A percentile compares a stretch with the other conserved stretches of the same genome.
Conservation (phyloP, 2,888 invertebrate genomes). For the Drosophila cyrtoloma region DNA sequence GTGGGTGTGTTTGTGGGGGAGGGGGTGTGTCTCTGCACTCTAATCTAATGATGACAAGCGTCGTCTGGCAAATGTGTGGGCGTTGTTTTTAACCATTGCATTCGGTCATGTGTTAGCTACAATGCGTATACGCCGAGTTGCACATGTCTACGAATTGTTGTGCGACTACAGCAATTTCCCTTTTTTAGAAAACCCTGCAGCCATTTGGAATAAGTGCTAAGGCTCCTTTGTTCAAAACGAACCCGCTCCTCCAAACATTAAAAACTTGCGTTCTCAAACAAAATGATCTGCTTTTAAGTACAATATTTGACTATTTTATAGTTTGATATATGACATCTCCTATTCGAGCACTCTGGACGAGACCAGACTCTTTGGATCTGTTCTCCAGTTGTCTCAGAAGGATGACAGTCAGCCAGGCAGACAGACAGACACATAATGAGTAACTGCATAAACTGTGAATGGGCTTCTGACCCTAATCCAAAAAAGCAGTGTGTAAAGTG, state of each 20-base stretch:
- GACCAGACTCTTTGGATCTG: neutral
- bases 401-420: neutral
- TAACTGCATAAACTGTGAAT: neutral
- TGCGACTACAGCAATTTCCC: constrained; percentile 15
- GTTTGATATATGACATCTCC: neutral
- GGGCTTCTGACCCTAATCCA: neutral
- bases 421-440: neutral
- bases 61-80: constrained; percentile 57
- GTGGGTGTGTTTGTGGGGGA: constrained; percentile 14
- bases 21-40: constrained; percentile 49
- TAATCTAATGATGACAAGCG: constrained; percentile 81
- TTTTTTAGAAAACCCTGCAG: constrained; percentile 3
- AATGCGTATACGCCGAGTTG: constrained; percentile 74
- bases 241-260: neutral
- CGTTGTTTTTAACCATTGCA: constrained; percentile 47
- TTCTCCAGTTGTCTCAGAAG: neutral
- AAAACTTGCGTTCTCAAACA: neutral
- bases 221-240: neutral
- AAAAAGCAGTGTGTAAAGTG: neutral
- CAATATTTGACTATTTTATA: neutral
- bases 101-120: constrained; percentile 28
- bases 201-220: neutral
- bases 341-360: neutral
- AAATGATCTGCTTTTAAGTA: neutral
- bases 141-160: constrained; percentile 61